These are phyloP conservation scores for Dryocosmus kuriphilus DNA, from an alignment of 2,888 invertebrate species.

Conservation along the genomic window DNA sequence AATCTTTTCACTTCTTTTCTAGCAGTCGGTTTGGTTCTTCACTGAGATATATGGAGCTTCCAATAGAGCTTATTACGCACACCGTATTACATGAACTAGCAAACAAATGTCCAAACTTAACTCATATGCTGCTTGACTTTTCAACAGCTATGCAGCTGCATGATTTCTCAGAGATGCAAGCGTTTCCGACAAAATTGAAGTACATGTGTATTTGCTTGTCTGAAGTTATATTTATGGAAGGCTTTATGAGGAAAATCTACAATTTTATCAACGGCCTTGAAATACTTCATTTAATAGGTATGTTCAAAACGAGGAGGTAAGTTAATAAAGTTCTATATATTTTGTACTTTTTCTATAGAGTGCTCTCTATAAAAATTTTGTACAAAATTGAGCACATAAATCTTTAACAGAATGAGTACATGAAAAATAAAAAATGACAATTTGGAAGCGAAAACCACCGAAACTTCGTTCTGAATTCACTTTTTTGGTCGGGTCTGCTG, in stretches of 20 bases:
- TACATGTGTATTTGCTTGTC: conserved; percentile 98
- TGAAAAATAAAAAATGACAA: too few relatives aligned
- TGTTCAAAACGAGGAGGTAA: conserved; percentile 42
- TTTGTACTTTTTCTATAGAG: too few relatives aligned
- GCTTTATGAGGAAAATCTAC: conserved; percentile 99
- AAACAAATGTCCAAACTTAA: conserved; percentile 96
- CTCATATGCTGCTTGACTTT: conserved; percentile 97
- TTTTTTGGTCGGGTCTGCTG: too few relatives aligned
- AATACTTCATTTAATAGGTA: conserved; percentile 96
- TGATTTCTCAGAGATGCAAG: conserved; percentile 99
- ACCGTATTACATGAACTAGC: conserved; percentile 97
- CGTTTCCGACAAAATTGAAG: conserved; percentile 97
- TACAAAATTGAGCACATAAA: too few relatives aligned
- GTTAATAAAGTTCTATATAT: too few relatives aligned
- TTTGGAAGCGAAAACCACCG: too few relatives aligned
- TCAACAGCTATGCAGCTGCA: conserved; percentile 99
- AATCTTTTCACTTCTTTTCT: conserved; percentile 36
- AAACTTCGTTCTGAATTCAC: too few relatives aligned
- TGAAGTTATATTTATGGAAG: conserved; percentile 99
- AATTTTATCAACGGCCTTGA: conserved; percentile 99
- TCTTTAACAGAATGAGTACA: too few relatives aligned
- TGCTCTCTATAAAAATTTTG: too few relatives aligned
- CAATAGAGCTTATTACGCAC: conserved; percentile 97
- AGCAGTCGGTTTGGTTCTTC: conserved; percentile 92
- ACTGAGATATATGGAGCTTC: conserved; percentile 93